Evolutionary conservation across 2,888 invertebrate genomes (phyloP).

Genomic region (Nephrotoma guestfalica): DNA sequence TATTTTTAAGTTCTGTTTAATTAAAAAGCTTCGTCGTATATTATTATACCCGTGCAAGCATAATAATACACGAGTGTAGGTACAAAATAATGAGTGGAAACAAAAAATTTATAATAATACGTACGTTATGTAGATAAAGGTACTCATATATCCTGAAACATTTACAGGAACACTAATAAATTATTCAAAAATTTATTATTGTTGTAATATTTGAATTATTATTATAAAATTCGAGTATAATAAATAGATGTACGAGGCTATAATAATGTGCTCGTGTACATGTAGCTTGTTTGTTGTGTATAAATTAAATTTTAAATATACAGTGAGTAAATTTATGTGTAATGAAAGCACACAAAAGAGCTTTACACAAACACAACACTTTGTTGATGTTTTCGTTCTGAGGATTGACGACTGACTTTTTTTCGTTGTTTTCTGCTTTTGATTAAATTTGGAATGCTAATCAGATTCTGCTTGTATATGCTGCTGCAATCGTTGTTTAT

Average conservation of each 20-base stretch:
- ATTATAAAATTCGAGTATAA: neutral
- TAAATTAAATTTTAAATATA: no score
- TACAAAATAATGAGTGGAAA: neutral
- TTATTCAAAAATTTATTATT: neutral
- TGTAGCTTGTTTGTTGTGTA: neutral
- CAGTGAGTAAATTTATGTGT: no score
- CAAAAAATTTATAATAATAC: neutral
- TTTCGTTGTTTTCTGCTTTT: neutral
- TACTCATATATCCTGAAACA: neutral
- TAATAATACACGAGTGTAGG: neutral
- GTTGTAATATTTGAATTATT: neutral
- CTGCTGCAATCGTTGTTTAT: no score
- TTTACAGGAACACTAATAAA: neutral
- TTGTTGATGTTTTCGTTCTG: neutral
- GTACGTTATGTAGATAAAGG: no score
- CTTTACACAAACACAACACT: neutral
- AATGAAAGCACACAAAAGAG: neutral
- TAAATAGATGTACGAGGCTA: neutral
- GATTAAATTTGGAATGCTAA: neutral
- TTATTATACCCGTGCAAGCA: no score
- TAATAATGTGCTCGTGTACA: neutral
- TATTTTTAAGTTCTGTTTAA: neutral
- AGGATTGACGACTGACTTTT: neutral
- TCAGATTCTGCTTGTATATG: neutral
- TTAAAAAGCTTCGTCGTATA: neutral